A percentile compares a stretch with the other conserved stretches of the same genome.
Evolutionary conservation across 2,888 invertebrate species (phyloP).

Genomic region (Myopa testacea): DNA sequence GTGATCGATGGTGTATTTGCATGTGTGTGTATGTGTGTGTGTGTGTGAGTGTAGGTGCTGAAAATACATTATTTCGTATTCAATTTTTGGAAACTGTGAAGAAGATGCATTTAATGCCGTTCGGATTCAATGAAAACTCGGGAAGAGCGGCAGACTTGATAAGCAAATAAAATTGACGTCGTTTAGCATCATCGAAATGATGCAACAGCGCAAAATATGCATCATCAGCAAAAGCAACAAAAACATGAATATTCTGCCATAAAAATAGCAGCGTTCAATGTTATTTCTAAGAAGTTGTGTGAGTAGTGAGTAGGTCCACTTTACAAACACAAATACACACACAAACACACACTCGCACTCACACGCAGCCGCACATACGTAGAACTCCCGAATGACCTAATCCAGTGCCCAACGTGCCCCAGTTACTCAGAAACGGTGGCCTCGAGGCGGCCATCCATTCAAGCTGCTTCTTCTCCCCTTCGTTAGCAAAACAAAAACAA

Average conservation of each 20-base stretch:
- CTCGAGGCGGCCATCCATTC: neutral
- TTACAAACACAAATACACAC: slow-evolving; percentile 1
- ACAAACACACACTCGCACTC: neutral
- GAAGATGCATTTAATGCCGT: slow-evolving; percentile 25
- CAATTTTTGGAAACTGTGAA: slow-evolving; percentile 26
- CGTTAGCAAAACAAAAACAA: slow-evolving; percentile 18
- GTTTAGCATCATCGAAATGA: slow-evolving; percentile 26
- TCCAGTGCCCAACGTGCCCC: slow-evolving; percentile 28
- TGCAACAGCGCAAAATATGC: slow-evolving; percentile 26
- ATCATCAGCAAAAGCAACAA: slow-evolving; percentile 17
- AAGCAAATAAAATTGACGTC: neutral
- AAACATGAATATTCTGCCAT: neutral
- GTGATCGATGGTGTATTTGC: neutral
- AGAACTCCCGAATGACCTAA: slow-evolving; percentile 40
- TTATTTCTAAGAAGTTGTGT: neutral
- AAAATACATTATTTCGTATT: slow-evolving; percentile 12
- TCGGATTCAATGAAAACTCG: slow-evolving; percentile 11
- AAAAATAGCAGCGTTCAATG: neutral
- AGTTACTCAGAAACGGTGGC: slow-evolving; percentile 31
- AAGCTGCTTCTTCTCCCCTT: slow-evolving; percentile 1
- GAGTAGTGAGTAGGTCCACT: neutral
- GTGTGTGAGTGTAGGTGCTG: neutral
- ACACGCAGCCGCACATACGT: slow-evolving; percentile 1
- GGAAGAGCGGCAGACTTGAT: neutral
- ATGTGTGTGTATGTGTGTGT: neutral